Evolutionary conservation across 2,113 vertebrate species (phyloP), one percentile per base, ranked within the genome.

Genomic region (Proteles cristata): DNA sequence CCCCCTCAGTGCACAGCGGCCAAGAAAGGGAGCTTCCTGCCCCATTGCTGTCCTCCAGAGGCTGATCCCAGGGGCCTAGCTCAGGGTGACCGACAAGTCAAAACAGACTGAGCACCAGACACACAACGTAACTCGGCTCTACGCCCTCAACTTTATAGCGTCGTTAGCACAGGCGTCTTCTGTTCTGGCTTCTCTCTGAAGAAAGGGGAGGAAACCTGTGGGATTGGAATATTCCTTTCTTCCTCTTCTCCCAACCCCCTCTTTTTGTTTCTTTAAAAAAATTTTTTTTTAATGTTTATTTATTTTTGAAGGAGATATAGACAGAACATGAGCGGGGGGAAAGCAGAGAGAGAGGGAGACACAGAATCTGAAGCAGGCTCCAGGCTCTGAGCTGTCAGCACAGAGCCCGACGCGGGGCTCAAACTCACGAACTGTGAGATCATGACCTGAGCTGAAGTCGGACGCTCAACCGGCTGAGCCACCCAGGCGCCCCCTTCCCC

Each of bases 231-330:
- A 9, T 35, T 39, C 43, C 50, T 35, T 69, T 61, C 58, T 15
- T 0, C n/a, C 11, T 79, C 17, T 53, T 3, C 8, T 4, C 11
- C 12, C 45, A 1, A 1, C 25, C 7, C 28, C 3, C 8, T 9
- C 25, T 69, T 55, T 71, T 65, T 15, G 71, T 55, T 85, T 25
- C 19, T 84, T 86, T 48, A 48, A 48, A 48, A 48, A 48, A 48
- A 48, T 3, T 50, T 5, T 55, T 55, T 55, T 55, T 55, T 55
- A 55, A 55, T 55, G 53, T 16, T 55, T 55, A 55, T 55, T 55
- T 55, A 55, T 55, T 55, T 55, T 55, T 55, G 53, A 55, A 55
- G 53, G 53, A 55, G 53, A 55, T 55, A 17, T 3, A 55, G 53
- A 55, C 53, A 55, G 53, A 55, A 16, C 53, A 55, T 55, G 53